A percentile compares a stretch with the other conserved stretches of the same genome.
These are phyloP conservation scores for Sceloporus undulatus DNA, from an alignment of 2,113 vertebrate genomes.

Conservation along the genomic window DNA sequence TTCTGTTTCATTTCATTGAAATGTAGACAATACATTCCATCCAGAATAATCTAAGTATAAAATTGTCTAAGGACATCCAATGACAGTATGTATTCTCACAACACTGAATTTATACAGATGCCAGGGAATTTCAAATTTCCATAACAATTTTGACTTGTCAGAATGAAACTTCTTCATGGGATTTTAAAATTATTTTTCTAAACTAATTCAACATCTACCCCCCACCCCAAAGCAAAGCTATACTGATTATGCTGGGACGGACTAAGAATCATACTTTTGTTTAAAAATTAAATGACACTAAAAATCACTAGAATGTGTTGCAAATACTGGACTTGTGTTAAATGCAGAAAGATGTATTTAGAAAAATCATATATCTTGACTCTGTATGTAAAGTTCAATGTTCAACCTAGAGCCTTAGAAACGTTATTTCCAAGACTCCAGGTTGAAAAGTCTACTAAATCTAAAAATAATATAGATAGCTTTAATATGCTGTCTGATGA, in stretches of 20 bases:
- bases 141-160: not conserved
- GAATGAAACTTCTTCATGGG: not conserved
- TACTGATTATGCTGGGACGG: not conserved
- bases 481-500: conserved; percentile 59
- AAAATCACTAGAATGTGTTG: not conserved
- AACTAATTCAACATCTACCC: not conserved
- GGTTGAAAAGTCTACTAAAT: conserved; percentile 16
- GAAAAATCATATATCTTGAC: not conserved
- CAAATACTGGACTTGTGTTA: not conserved
- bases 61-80: not conserved
- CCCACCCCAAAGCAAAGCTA: not conserved
- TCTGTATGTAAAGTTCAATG: not conserved
- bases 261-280: not conserved
- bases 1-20: conserved; percentile 10
- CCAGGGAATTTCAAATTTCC: not conserved
- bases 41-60: not conserved
- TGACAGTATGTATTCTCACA: not conserved
- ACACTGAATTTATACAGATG: not conserved
- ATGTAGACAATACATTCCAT: not conserved
- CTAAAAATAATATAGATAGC: conserved; percentile 49
- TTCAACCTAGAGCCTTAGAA: not conserved
- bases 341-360: not conserved
- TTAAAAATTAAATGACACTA: not conserved
- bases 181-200: not conserved
- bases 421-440: conserved; percentile 22